A percentile compares a stretch with the other conserved stretches of the same genome.
Evolutionary conservation across 1,140 invertebrate species (phyloP).

Genomic region (Heliothis subflexa): DNA sequence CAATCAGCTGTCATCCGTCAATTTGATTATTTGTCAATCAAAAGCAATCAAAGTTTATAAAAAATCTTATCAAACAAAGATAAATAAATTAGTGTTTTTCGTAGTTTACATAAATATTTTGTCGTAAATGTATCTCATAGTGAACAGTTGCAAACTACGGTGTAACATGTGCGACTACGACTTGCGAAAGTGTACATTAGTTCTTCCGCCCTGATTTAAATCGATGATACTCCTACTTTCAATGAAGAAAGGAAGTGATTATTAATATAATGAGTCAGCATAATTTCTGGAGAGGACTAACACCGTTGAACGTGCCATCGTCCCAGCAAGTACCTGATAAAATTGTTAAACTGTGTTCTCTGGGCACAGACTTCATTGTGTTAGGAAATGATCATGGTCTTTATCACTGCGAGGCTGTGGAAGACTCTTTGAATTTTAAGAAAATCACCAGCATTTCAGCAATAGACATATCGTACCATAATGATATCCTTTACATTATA

Average conservation of each 20-base stretch:
- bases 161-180: constrained; percentile 27
- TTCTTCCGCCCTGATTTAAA: constrained; percentile 48
- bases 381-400: constrained; percentile 81
- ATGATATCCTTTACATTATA: constrained; percentile 88
- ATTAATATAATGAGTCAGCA: constrained; percentile 80
- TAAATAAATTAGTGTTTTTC: constrained; percentile 44
- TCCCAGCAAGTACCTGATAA: constrained; percentile 79
- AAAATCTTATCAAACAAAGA: constrained; percentile 37
- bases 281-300: constrained; percentile 81
- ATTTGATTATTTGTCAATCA: constrained; percentile 40
- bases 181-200: constrained; percentile 26
- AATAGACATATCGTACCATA: constrained; percentile 88
- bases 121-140: constrained; percentile 41
- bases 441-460: constrained; percentile 81
- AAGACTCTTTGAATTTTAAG: constrained; percentile 73
- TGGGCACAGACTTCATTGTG: constrained; percentile 77
- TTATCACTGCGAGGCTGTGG: constrained; percentile 77
- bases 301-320: constrained; percentile 67
- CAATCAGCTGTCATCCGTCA: constrained; percentile 46
- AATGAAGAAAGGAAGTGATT: constrained; percentile 61
- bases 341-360: constrained; percentile 80
- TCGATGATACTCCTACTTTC: constrained; percentile 67
- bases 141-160: constrained; percentile 4
- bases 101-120: not conserved
- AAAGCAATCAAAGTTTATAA: constrained; percentile 20